phyloP scores from a whole-genome alignment of 1,140 invertebrate genomes.

The Antheraea mylitta region DNA sequence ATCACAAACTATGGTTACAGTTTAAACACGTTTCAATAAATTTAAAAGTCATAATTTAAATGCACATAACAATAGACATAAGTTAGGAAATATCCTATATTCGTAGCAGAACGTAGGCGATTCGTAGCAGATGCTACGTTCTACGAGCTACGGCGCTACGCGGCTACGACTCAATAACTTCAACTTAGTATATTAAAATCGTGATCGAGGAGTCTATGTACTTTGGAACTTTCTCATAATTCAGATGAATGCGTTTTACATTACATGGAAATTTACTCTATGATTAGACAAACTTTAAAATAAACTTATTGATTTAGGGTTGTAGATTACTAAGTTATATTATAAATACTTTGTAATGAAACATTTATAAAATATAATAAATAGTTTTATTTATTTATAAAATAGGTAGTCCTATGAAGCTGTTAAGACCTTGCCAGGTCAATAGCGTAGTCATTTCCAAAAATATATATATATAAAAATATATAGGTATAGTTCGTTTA shows the following conservation, averaged over 20 bases:
- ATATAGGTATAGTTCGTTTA: too few species aligned
- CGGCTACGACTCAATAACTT: constrained; percentile 3
- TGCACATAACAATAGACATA: background rate
- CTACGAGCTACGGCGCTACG: background rate
- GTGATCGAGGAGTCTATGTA: background rate
- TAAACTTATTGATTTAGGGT: too few species aligned
- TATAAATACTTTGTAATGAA: too few species aligned
- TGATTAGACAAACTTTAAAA: background rate
- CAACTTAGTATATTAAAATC: constrained; percentile 4
- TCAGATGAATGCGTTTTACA: background rate
- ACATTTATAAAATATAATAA: too few species aligned
- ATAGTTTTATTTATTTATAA: too few species aligned
- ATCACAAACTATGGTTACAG: too few species aligned
- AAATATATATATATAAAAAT: too few species aligned
- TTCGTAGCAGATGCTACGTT: background rate
- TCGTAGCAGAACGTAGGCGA: background rate
- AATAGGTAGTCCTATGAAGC: too few species aligned
- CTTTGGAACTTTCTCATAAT: background rate
- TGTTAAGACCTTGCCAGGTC: too few species aligned
- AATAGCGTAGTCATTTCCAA: too few species aligned
- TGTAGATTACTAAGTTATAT: too few species aligned
- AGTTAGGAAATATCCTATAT: background rate
- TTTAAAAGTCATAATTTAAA: background rate
- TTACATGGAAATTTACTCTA: background rate
- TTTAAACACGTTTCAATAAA: too few species aligned